Conservation (phyloP, 2,113 vertebrate species). For the Scomber scombrus region DNA sequence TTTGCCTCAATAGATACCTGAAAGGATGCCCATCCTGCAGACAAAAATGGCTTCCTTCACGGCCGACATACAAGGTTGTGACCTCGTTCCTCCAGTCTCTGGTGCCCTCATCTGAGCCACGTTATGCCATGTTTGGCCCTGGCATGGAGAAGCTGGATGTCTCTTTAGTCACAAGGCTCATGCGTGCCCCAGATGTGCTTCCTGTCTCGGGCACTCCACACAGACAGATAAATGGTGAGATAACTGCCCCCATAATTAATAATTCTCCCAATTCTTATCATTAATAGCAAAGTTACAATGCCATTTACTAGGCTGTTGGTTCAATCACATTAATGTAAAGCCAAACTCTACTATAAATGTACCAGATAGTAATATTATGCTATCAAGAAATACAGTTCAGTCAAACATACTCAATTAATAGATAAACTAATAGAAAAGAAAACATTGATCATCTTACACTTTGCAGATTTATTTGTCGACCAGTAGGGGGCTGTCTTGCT, state of each 20-base stretch:
- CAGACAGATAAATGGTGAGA: slow-evolving; percentile 91
- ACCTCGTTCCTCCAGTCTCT: slow-evolving; percentile 91
- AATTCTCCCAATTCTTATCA: no score
- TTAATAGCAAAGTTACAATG: not conserved
- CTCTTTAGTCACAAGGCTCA: slow-evolving; percentile 92
- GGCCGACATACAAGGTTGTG: slow-evolving; percentile 83
- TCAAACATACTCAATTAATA: not conserved
- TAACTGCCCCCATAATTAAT: not conserved
- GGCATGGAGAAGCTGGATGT: slow-evolving; percentile 93
- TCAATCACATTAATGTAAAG: not conserved
- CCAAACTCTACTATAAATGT: not conserved
- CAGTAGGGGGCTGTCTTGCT: slow-evolving; percentile 54
- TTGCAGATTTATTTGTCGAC: slow-evolving; percentile 8
- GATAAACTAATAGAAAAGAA: not conserved
- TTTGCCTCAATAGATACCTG: slow-evolving; percentile 88
- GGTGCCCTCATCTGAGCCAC: slow-evolving; percentile 88
- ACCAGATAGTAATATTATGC: not conserved
- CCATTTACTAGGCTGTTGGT: not conserved
- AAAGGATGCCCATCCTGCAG: slow-evolving; percentile 89
- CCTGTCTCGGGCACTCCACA: slow-evolving; percentile 88
- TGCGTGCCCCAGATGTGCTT: slow-evolving; percentile 89
- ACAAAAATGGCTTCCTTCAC: slow-evolving; percentile 83
- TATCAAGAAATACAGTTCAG: not conserved
- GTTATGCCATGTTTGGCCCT: slow-evolving; percentile 96
- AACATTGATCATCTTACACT: not conserved